Evolutionary conservation across 2,797 vertebrate species (phyloP), one percentile per base, ranked within the genome.

Genomic region (Pitangus sulphuratus): DNA sequence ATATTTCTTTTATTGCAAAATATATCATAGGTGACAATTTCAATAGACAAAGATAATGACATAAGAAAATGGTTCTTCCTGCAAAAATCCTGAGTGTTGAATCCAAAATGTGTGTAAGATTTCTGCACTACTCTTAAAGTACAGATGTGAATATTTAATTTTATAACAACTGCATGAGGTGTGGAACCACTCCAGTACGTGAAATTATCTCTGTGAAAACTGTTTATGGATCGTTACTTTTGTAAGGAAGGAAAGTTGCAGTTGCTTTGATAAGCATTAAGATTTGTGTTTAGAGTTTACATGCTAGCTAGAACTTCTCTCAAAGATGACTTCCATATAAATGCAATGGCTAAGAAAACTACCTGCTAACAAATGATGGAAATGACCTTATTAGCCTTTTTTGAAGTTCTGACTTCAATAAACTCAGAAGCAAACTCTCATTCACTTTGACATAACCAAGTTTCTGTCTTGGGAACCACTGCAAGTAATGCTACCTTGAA

Each of bases 151-250:
- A 51, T 78, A 54, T 90, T 90, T 89, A 75, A 37, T 57, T 95
- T 75, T 39, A 44, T 75, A 78, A 82, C 28, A 61, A 78, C 30
- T 76, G 11, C 25, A 58, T 50, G 28, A 91, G 17, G 50, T 60
- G 39, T 70, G 62, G 37, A 92, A 53, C 8, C 7, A 8, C 65
- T 84, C 33, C 85, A 60, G 25, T 56, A 68, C 14, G 25, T 69
- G 62, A 61, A 71, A 85, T 61, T 65, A 68, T 54, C 33, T 76
- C 57, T 84, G 26, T 81, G 79, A 87, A 61, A 61, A 37, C 35
- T 37, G 53, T 85, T 93, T 47, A 64, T 61, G 57, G 47, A 68
- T 87, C 45, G 25, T 83, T 87, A 75, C 54, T 75, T 89, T 35
- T 56, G 42, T 81, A 33, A 78, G 56, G 53, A 94, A 39, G 35